phyloP scores from a whole-genome alignment of 2,113 vertebrate genomes.

The Xiphias gladius region DNA sequence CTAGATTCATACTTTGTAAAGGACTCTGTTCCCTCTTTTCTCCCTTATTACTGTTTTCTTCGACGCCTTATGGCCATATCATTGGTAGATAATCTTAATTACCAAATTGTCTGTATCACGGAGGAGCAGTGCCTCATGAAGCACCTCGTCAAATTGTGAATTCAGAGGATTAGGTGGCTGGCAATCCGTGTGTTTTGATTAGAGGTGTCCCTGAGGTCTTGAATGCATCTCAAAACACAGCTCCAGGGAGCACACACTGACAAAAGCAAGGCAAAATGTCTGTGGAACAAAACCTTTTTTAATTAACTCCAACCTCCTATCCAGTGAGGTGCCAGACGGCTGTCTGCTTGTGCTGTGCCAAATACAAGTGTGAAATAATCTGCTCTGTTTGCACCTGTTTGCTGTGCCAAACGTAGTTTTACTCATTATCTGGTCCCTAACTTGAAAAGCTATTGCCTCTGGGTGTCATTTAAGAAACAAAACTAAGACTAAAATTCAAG shows the following conservation, averaged over 20 bases:
- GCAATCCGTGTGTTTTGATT: conserved; percentile 55
- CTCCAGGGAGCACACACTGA: conserved; percentile 37
- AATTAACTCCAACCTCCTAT: conserved; percentile 64
- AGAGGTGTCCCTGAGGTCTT: conserved; percentile 49
- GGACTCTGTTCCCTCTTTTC: background rate
- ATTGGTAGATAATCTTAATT: conserved; percentile 17
- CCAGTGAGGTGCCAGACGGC: conserved; percentile 39
- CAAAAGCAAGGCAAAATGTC: conserved; percentile 32
- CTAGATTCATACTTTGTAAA: background rate
- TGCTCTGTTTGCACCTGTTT: conserved; percentile 52
- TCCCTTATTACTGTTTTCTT: background rate
- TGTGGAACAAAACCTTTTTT: conserved; percentile 61
- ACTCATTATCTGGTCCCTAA: conserved; percentile 25
- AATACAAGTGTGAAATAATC: conserved; percentile 50
- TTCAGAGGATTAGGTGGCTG: conserved; percentile 45
- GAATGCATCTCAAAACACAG: conserved; percentile 52
- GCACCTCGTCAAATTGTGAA: conserved; percentile 20
- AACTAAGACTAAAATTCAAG: background rate
- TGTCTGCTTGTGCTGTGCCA: conserved; percentile 50
- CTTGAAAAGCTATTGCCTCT: conserved; percentile 3
- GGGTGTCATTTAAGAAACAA: conserved; percentile 28
- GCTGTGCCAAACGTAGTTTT: conserved; percentile 29
- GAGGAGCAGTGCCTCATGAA: conserved; percentile 26
- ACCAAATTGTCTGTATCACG: conserved; percentile 32
- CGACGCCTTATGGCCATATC: conserved; percentile 10